Conservation (phyloP, 1,140 invertebrate genomes). For the Drosophila orosa region DNA sequence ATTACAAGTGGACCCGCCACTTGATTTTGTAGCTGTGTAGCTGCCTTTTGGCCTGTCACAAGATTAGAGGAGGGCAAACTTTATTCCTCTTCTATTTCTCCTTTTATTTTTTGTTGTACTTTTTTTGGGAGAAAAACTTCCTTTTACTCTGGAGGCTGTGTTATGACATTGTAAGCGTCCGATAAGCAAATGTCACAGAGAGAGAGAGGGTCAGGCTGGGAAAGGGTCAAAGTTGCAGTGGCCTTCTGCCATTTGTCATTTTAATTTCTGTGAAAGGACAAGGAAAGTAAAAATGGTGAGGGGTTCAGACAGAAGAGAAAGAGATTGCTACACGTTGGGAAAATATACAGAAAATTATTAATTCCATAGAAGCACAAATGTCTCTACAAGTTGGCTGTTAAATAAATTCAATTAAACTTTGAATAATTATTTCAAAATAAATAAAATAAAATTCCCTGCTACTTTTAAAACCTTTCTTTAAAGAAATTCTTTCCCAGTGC, state of each 20-base stretch:
- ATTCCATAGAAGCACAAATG: not conserved
- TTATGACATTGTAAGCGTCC: conserved; percentile 78
- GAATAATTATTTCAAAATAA: not conserved
- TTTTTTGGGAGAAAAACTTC: conserved; percentile 23
- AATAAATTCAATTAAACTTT: not conserved
- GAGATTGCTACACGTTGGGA: not conserved
- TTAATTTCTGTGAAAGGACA: conserved; percentile 66
- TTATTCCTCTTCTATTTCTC: conserved; percentile 51
- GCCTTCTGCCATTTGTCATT: conserved; percentile 77
- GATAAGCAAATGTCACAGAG: conserved; percentile 68
- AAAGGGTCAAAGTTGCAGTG: conserved; percentile 76
- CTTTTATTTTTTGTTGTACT: conserved; percentile 3
- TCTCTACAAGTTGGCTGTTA: too few relatives aligned
- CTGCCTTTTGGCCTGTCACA: conserved; percentile 62
- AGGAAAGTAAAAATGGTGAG: conserved; percentile 59
- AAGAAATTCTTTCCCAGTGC: not conserved
- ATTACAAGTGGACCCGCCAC: conserved; percentile 49
- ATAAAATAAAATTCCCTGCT: too few relatives aligned
- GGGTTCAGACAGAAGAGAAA: not conserved
- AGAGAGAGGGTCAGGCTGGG: conserved; percentile 32
- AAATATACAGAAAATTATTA: not conserved
- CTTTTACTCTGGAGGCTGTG: conserved; percentile 54
- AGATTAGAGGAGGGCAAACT: conserved; percentile 72
- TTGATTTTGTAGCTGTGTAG: conserved; percentile 8
- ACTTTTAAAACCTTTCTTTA: not conserved